phyloP scores from a whole-genome alignment of 2,113 vertebrate genomes.

The Gulo gulo region DNA sequence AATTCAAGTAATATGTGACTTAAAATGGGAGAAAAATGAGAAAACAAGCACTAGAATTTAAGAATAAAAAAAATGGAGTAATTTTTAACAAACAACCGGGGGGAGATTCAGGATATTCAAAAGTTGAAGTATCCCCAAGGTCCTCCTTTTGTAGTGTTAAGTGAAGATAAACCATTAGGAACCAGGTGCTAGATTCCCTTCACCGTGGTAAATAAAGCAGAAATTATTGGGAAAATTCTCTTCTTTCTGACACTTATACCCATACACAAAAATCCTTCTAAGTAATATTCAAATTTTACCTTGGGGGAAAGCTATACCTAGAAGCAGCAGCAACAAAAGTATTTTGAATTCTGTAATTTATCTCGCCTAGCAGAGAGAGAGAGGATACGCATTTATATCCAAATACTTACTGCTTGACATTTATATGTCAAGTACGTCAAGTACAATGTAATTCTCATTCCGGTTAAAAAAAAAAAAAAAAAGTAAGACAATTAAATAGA shows the following conservation, averaged over 20 bases:
- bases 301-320: background rate
- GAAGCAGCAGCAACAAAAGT: background rate
- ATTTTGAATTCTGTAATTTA: background rate
- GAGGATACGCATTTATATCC: background rate
- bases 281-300: background rate
- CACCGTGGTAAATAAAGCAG: background rate
- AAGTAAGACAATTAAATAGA: background rate
- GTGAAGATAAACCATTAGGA: background rate
- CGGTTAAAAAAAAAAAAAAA: background rate
- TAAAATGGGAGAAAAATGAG: background rate
- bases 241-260: background rate
- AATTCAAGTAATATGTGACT: background rate
- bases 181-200: background rate
- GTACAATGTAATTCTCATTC: background rate
- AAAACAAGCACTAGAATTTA: background rate
- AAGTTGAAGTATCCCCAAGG: background rate
- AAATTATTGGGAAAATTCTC: background rate
- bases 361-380: background rate
- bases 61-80: background rate
- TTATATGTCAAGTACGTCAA: background rate
- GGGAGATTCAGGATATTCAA: background rate
- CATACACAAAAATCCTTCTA: background rate
- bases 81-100: background rate
- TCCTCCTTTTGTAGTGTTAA: background rate
- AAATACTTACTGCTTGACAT: background rate